Base-by-base conservation (phyloP, 1,140 invertebrate species). In the Drosophila ironensis region DNA sequence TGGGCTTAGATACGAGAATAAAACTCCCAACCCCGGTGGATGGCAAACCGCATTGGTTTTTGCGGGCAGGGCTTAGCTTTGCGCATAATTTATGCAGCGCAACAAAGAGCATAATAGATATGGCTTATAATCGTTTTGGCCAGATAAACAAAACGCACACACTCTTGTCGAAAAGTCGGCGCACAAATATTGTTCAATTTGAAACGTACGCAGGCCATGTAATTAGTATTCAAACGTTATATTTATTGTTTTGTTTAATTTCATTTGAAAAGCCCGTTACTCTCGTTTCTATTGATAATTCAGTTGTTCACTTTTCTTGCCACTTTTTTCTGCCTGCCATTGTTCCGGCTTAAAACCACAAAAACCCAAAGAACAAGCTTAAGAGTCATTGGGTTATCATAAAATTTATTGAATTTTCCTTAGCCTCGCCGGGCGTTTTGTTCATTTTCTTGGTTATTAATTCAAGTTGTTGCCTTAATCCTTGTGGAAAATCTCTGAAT, bases 1-100 rank as follows among this genome's bases (percentile, higher is more conserved):
- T 75, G 54, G 56, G 30, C 60, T 77, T 84, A 86, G 80, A 80
- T n/a, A n/a, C n/a, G n/a, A n/a, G n/a, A n/a, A n/a, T 86, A 80
- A 74, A 80, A 66, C 46, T 64, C 28, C 30, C 9, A 28, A 66
- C 46, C 56, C 28, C 30, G 9, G 24, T 30, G 27, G 9, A 35
- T 33, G 63, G 57, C 33, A 59, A 82, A 72, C 76, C 78, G 56
- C 78, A 82, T 56, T 61, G 78, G 69, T 70, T 70, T n/a, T 42
- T 50, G 42, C 14, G 64, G 64, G 28, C 37, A 59, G 40, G 64
- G 37, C 67, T 35, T 38, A 47, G 72, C 72, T 69, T 77, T 71
- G 50, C 60, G 56, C 67, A 72, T 81, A 72, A 81, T 81, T 81
- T 81, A 81, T 81, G 59, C 69, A 57, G 30, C 51, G 38, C 28